Evolutionary conservation across 2,797 vertebrate species (phyloP), one percentile per base, ranked within the genome.

Genomic region (Helostoma temminkii): DNA sequence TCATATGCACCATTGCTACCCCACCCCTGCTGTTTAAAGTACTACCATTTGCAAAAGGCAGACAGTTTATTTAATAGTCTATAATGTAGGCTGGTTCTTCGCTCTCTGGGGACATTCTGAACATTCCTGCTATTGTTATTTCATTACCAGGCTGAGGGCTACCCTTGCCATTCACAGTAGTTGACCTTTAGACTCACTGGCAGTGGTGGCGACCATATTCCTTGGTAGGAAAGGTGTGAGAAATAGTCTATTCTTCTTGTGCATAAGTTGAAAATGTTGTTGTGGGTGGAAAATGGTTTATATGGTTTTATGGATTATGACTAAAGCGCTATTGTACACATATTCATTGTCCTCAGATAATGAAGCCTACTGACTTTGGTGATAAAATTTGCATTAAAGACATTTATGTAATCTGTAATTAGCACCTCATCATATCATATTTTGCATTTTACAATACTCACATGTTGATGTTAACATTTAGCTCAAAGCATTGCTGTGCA

Each of bases 101-200:
- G 56, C 69, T 79, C 82, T 86, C 79, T 65, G 25, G 78, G 78
- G 84, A 85, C 87, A 87, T 89, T 91, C 81, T 85, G 80, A 68
- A 84, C 86, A 93, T 93, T 93, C 91, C 77, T 81, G 57, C 90
- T 84, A 88, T 94, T 93, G 91, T 93, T 89, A 70, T 85, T 91
- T 90, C 78, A 91, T 92, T 90, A 89, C 77, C 74, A 87, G 75
- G 81, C 81, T 65, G 64, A 68, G 63, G 81, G 80, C 91, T 82
- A 88, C 79, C 83, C 81, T 78, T 76, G 50, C 80, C 82, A 80
- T 88, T 90, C 88, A 91, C 65, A 52, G 59, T 21, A 64, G 57
- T 69, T 89, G 89, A 93, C 91, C 91, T 81, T 78, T 59, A 80
- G 78, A 78, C 79, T 86, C 69, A 68, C 41, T 54, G 77, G 66